Base-by-base conservation (phyloP, 30 jellyfish, hydroid and myxozoan species). In the Clytia hemisphaerica region DNA sequence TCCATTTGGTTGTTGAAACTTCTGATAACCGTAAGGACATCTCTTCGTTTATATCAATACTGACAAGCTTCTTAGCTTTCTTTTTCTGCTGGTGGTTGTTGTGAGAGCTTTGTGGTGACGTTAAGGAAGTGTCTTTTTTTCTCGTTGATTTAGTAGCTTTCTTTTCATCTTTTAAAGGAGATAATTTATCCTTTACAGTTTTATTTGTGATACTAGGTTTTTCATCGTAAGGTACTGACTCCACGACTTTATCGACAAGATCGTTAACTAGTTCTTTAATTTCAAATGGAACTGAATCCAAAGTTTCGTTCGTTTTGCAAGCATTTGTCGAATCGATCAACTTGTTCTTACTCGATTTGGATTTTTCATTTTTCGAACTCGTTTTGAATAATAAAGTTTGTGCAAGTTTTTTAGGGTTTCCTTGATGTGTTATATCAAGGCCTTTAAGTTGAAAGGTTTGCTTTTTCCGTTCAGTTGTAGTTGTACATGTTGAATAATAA, bases 401-500 rank as follows among this genome's bases (percentile, higher is more conserved):
- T 63, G 40, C 34, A n/a, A 42, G 73, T 18, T 61, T 73, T 6
- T 45, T 36, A 3, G 47, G 53, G 9, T 63, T n/a, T 37, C 48
- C 61, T 2, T 69, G 44, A 34, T 24, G 37, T 32, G 16, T 63
- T 9, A 50, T 68, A 25, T 70, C 89, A 21, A 77, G 37, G 4
- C 64, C 84, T 51, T 77, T 85, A 12, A 77, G 15, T 5, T 76
- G 72, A 25, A 77, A 57, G 62, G 93, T 77, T 66, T 77, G 73
- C 1, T 72, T 58, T 49, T 45, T 55, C 31, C 92, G 40, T 6
- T 75, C 70, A n/a, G 53, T 73, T 2, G 76, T 73, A n/a, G 97
- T 88, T 6, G 94, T 73, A 48, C 93, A 88, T n/a, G 76, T 65
- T 9, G 97, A 88, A 45, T 70, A 88, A 44, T 79, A 88, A 74